These are phyloP conservation scores for Anableps anableps DNA, from an alignment of 2,797 vertebrate genomes.

Conservation along the genomic window DNA sequence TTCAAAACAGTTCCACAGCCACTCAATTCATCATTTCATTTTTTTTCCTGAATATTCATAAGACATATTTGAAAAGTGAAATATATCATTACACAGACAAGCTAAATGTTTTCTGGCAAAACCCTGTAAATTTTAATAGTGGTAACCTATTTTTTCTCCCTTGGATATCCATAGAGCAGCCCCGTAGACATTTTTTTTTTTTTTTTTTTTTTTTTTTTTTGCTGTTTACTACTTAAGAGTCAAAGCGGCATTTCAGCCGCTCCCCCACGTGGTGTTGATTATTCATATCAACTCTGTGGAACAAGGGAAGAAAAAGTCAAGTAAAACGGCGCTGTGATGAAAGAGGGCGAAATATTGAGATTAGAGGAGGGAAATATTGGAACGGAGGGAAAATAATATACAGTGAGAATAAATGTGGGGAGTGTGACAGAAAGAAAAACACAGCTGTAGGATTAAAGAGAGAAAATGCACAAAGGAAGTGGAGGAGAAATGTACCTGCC, in stretches of 20 bases:
- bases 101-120: conserved; percentile 16
- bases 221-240: conserved; percentile 64
- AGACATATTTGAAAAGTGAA: neutral
- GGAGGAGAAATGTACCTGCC: conserved; percentile 66
- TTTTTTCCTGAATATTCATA: neutral
- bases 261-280: conserved; percentile 57
- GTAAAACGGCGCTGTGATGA: conserved; percentile 68
- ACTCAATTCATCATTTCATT: neutral
- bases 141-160: neutral
- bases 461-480: conserved; percentile 39
- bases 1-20: too few species aligned
- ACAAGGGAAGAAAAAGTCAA: conserved; percentile 54
- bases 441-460: conserved; percentile 29
- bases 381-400: conserved; percentile 48
- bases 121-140: neutral
- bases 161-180: conserved; percentile 38
- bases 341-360: conserved; percentile 67
- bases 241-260: conserved; percentile 39
- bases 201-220: too few species aligned
- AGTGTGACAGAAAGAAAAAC: conserved; percentile 34
- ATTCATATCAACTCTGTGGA: conserved; percentile 62
- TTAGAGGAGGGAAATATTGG: conserved; percentile 59
- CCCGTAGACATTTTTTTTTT: conserved; percentile 42
- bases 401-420: conserved; percentile 21
- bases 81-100: neutral